These are phyloP conservation scores for Smithornis capensis DNA, from an alignment of 2,113 vertebrate genomes.

Conservation along the genomic window DNA sequence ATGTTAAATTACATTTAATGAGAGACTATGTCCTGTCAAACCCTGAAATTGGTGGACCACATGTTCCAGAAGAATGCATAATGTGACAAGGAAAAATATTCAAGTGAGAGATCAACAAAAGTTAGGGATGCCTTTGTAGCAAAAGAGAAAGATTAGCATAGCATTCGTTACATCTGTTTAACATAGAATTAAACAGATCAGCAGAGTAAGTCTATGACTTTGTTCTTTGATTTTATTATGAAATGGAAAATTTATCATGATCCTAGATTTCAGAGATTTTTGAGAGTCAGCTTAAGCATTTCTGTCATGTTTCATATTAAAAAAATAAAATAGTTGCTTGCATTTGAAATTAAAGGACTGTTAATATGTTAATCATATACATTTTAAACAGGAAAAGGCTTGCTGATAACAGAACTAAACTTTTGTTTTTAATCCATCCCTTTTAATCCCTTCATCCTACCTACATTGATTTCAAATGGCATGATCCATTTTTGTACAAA, in stretches of 20 bases:
- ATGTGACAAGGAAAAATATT: not conserved
- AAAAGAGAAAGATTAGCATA: not conserved
- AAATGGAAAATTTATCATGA: not conserved
- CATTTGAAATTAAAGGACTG: not conserved
- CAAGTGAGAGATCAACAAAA: not conserved
- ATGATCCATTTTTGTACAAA: not conserved
- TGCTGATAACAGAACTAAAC: not conserved
- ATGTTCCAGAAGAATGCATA: not conserved
- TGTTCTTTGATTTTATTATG: not conserved
- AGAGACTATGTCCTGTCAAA: not conserved
- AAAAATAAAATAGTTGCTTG: not conserved
- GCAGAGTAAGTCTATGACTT: not conserved
- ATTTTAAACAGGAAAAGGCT: not conserved
- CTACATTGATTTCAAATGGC: not conserved
- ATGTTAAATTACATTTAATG: not conserved
- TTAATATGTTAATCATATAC: not conserved
- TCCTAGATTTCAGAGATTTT: not conserved
- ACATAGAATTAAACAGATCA: not conserved
- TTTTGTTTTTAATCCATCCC: not conserved
- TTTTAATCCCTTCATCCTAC: not conserved
- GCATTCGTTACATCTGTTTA: not conserved
- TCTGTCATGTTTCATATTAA: not conserved
- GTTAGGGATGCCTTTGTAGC: not conserved
- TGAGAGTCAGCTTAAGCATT: not conserved
- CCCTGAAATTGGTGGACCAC: not conserved